phyloP scores from a whole-genome alignment of 2,888 invertebrate species.

The Flabesymbios commensalis region DNA sequence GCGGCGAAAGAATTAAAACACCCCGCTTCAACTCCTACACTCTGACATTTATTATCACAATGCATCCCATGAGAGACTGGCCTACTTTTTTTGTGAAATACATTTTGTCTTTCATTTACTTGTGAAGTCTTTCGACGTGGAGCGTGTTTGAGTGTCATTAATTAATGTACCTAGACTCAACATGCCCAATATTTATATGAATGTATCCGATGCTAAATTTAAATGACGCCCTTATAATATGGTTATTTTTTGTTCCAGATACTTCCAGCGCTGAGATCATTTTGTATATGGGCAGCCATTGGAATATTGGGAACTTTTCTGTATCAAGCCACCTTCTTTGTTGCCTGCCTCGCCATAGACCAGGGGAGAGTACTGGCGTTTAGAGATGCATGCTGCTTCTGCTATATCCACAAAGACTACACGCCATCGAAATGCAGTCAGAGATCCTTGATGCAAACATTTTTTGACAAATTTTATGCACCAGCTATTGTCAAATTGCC shows the following conservation, averaged over 20 bases:
- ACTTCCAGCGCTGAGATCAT: conserved; percentile 79
- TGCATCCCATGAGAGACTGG: too few species aligned
- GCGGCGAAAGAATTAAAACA: too few species aligned
- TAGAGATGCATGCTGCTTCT: conserved; percentile 17
- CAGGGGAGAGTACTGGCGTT: conserved; percentile 50
- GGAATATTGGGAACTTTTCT: conserved; percentile 75
- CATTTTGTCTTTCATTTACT: too few species aligned
- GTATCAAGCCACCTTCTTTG: conserved; percentile 77
- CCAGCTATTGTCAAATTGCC: conserved; percentile 70
- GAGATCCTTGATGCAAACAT: conserved; percentile 66
- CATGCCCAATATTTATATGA: too few species aligned
- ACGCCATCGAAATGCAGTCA: conserved; percentile 66
- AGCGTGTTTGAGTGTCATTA: too few species aligned
- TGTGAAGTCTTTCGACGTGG: too few species aligned
- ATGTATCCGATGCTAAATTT: too few species aligned
- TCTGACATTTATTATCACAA: too few species aligned
- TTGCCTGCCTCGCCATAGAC: conserved; percentile 77
- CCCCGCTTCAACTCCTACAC: too few species aligned
- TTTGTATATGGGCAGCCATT: conserved; percentile 79
- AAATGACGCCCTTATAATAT: too few species aligned
- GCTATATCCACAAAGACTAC: conserved; percentile 10
- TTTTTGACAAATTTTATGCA: conserved; percentile 69
- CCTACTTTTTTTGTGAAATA: too few species aligned
- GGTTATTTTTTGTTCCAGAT: conserved; percentile 64
- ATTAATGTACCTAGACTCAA: too few species aligned